Evolutionary conservation across 2,797 vertebrate genomes (phyloP).

Genomic region (Cichlasoma orientale): DNA sequence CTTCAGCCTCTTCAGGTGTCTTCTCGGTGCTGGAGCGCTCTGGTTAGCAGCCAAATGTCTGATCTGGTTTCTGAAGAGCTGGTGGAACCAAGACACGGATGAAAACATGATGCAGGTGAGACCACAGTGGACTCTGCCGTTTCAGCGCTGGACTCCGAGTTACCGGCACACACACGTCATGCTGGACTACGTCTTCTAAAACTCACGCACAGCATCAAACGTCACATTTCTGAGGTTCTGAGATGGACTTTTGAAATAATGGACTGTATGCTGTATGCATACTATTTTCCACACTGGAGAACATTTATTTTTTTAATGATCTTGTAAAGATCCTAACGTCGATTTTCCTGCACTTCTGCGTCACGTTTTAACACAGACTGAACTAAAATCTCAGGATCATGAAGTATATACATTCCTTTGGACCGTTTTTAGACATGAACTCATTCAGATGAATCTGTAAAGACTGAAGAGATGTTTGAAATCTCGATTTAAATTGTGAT

Average conservation of each 20-base stretch:
- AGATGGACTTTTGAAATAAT: no score
- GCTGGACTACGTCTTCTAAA: slow-evolving; percentile 46
- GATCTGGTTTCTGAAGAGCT: slow-evolving; percentile 30
- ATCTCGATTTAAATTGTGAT: accelerated
- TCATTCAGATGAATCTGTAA: background rate
- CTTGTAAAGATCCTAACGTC: background rate
- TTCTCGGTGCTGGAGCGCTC: slow-evolving; percentile 25
- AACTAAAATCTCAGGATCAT: background rate
- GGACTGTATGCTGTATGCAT: no score
- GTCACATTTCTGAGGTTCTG: background rate
- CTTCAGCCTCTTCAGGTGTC: background rate
- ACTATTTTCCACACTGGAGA: background rate
- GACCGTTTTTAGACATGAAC: no score
- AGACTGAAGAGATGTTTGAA: background rate
- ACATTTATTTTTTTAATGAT: background rate
- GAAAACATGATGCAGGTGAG: background rate
- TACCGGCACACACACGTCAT: background rate
- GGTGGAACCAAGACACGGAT: background rate
- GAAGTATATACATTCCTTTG: background rate
- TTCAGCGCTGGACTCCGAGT: background rate
- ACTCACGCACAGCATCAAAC: background rate
- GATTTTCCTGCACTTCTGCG: background rate
- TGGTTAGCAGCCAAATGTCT: slow-evolving; percentile 36
- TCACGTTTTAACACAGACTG: background rate
- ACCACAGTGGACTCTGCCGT: background rate